phyloP scores from a whole-genome alignment of 2,797 vertebrate species.

The Iguana delicatissima region DNA sequence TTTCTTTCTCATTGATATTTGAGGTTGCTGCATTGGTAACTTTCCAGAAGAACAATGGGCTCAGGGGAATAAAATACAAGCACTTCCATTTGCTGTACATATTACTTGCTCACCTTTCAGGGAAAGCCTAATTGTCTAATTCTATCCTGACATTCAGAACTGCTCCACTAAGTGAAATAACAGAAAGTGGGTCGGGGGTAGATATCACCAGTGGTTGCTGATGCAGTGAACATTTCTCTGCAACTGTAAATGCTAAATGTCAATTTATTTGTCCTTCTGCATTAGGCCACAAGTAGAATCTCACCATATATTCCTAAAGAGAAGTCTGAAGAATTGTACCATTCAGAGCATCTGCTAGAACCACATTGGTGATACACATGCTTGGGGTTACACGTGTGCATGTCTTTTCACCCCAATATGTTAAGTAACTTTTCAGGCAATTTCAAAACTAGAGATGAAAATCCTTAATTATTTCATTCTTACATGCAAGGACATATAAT shows the following conservation, averaged over 20 bases:
- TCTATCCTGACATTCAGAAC: not conserved
- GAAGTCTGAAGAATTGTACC: not conserved
- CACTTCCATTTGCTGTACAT: rapidly evolving
- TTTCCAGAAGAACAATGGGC: not conserved
- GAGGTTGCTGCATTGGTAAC: not conserved
- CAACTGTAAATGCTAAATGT: not conserved
- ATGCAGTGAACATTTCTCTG: not conserved
- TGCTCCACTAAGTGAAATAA: not conserved
- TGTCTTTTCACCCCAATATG: no score
- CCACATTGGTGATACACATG: no score
- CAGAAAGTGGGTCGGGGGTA: not conserved
- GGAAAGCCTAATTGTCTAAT: not conserved
- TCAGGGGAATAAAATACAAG: not conserved
- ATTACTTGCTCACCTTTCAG: not conserved
- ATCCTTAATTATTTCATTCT: no score
- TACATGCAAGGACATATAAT: no score
- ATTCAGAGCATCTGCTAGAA: not conserved
- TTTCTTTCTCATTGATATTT: not conserved
- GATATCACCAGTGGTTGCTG: not conserved
- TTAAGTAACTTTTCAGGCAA: no score
- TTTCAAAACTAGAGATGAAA: no score
- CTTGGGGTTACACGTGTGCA: no score
- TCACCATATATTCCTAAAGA: not conserved
- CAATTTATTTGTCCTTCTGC: not conserved
- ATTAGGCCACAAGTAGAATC: not conserved